Evolutionary conservation across 2,888 invertebrate species (phyloP).

Genomic region (Odontomyia ornata): DNA sequence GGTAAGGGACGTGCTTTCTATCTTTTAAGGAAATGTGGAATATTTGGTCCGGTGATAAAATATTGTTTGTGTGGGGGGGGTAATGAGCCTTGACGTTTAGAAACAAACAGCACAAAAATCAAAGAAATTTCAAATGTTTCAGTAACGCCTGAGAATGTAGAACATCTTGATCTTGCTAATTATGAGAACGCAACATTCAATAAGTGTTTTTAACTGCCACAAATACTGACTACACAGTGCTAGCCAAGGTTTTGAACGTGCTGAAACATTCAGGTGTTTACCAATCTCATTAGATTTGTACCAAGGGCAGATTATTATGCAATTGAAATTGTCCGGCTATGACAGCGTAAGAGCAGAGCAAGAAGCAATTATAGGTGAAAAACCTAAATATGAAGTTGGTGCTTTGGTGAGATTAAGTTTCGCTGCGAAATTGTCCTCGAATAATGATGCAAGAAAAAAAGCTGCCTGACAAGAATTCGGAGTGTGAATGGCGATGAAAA

Average conservation of each 20-base stretch:
- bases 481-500: constrained; percentile 75
- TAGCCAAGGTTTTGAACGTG: constrained; percentile 68
- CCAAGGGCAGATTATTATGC: too few species aligned
- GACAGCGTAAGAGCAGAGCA: constrained; percentile 59
- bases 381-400: constrained; percentile 79
- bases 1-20: too few species aligned
- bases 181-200: constrained; percentile 71
- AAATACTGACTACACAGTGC: constrained; percentile 53
- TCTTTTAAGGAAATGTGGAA: constrained; percentile 57
- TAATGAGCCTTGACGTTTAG: constrained; percentile 65
- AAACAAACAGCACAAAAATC: constrained; percentile 66
- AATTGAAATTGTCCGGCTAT: constrained; percentile 74
- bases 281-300: too few species aligned
- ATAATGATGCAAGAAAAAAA: constrained; percentile 58
- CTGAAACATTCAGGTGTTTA: constrained; percentile 73
- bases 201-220: constrained; percentile 64
- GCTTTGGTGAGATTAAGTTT: too few species aligned
- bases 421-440: too few species aligned
- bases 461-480: constrained; percentile 77
- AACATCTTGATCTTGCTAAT: too few species aligned
- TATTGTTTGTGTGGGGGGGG: too few species aligned
- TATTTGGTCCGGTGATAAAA: constrained; percentile 62
- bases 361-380: constrained; percentile 66
- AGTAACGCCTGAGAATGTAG: constrained; percentile 70
- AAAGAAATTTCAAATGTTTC: constrained; percentile 66